These are phyloP conservation scores for Australoheros scitulus DNA, from an alignment of 2,113 vertebrate genomes.

Conservation along the genomic window DNA sequence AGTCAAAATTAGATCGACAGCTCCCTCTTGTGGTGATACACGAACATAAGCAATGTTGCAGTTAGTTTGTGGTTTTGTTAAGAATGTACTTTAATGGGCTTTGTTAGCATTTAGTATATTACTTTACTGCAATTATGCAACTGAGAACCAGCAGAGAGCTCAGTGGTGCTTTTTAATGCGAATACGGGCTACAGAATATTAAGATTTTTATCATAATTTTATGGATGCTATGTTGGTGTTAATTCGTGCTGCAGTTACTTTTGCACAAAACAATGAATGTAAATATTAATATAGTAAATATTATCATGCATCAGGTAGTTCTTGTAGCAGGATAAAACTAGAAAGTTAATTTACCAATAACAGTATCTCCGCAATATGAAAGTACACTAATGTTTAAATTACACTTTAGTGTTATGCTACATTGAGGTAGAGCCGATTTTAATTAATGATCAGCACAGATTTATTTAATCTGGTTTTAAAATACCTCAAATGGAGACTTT, in stretches of 20 bases:
- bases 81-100: no score
- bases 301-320: background rate
- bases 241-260: background rate
- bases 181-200: background rate
- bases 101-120: background rate
- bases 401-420: no score
- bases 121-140: background rate
- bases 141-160: background rate
- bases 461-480: no score
- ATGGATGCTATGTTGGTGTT: no score
- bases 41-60: background rate
- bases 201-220: no score
- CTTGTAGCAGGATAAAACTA: background rate
- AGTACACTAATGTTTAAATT: background rate
- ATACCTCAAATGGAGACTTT: no score
- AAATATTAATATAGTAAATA: no score
- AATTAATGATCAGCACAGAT: no score
- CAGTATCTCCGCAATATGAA: background rate
- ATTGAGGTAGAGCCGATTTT: no score
- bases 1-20: background rate
- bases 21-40: constrained; percentile 39
- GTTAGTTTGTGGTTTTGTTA: background rate
- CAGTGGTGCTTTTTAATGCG: background rate
- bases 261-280: background rate
- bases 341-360: background rate